Percentiles rank a stretch among this genome's conserved stretches.
These are phyloP conservation scores for Caenorhabditis sp. DNA, from an alignment of 2,888 invertebrate genomes.

Conservation along the genomic window DNA sequence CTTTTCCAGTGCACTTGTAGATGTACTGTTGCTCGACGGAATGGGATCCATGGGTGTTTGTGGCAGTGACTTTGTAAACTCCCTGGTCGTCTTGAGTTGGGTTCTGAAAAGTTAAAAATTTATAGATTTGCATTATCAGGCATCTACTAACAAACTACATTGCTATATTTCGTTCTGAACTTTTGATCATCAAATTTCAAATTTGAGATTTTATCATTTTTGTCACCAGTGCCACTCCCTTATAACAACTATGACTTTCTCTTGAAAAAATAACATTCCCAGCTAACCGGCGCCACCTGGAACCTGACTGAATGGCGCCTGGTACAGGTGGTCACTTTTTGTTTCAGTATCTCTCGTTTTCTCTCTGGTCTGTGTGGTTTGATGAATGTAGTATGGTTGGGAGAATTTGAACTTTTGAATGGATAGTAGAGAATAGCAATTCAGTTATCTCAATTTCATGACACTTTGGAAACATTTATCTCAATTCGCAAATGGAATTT, in stretches of 20 bases:
- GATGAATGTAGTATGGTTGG: not conserved
- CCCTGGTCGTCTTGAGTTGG: slow-evolving; percentile 83
- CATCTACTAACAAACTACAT: not conserved
- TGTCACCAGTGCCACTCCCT: not conserved
- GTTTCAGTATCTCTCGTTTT: not conserved
- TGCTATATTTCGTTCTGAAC: not conserved
- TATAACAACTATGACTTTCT: not conserved
- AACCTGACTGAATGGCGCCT: slow-evolving; percentile 1
- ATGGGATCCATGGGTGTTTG: slow-evolving; percentile 78
- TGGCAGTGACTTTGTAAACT: slow-evolving; percentile 82
- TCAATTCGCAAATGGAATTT: too few relatives aligned
- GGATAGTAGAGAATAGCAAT: too few relatives aligned
- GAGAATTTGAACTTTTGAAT: not conserved
- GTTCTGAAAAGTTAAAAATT: slow-evolving; percentile 72
- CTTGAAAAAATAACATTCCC: not conserved
- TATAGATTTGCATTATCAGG: not conserved
- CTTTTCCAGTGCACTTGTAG: slow-evolving; percentile 78
- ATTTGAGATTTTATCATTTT: not conserved
- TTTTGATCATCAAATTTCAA: not conserved
- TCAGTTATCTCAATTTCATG: too few relatives aligned
- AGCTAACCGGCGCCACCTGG: not conserved
- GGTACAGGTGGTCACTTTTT: not conserved
- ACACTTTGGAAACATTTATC: too few relatives aligned
- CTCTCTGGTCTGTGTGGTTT: not conserved
- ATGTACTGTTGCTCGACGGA: slow-evolving; percentile 82